phyloP scores from a whole-genome alignment of 2,113 vertebrate genomes.

The Vanacampus margaritifer region DNA sequence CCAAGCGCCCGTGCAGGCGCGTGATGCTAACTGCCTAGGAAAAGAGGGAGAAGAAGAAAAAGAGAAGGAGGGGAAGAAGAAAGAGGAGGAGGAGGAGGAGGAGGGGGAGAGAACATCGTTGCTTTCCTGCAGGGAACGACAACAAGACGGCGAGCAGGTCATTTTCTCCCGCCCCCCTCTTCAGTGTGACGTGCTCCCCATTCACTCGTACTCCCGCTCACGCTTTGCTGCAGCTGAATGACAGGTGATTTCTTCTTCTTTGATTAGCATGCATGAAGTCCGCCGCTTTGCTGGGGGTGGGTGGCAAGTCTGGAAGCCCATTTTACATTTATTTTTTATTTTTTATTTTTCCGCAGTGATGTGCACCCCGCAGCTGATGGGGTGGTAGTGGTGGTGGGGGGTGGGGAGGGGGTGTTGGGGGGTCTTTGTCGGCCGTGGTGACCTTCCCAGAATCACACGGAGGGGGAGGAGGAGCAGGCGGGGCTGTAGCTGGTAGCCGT shows the following conservation, averaged over 20 bases:
- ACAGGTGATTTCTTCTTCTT: conserved; percentile 22
- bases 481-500: background rate
- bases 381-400: background rate
- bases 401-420: no score
- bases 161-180: conserved; percentile 11
- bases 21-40: conserved; percentile 42
- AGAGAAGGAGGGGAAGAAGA: background rate
- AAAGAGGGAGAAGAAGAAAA: background rate
- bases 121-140: conserved; percentile 30
- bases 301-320: background rate
- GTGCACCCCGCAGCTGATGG: conserved; percentile 1
- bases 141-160: conserved; percentile 50
- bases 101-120: background rate
- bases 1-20: conserved; percentile 43
- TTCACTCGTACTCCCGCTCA: background rate
- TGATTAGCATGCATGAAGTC: background rate
- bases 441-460: conserved; percentile 50
- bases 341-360: conserved; percentile 29
- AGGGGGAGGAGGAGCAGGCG: conserved; percentile 1
- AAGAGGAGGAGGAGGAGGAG: background rate
- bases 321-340: background rate
- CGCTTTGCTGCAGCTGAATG: conserved; percentile 61
- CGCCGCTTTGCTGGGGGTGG: background rate
- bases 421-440: conserved; percentile 28
- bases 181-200: conserved; percentile 39